Evolutionary conservation across 2,888 invertebrate genomes (phyloP).

Genomic region (Caenorhabditis plicata): DNA sequence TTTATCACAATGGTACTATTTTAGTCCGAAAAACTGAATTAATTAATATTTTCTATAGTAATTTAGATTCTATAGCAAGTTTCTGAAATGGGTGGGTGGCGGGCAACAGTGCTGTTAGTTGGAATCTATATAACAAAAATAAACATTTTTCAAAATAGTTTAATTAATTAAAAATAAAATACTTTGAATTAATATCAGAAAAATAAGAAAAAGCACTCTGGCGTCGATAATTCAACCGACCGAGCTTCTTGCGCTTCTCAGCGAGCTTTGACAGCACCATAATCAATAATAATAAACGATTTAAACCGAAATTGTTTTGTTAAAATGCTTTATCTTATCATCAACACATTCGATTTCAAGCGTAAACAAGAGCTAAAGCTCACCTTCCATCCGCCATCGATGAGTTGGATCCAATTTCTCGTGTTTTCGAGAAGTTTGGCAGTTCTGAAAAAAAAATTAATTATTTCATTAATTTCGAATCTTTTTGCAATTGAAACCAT

Average conservation of each 20-base stretch:
- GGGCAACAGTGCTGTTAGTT: too few relatives aligned
- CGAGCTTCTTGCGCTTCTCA: not conserved
- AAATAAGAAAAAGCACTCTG: slow-evolving; percentile 35
- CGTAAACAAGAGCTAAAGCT: not conserved
- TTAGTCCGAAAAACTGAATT: too few relatives aligned
- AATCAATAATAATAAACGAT: not conserved
- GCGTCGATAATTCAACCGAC: slow-evolving; percentile 17
- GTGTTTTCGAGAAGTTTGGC: not conserved
- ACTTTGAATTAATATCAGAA: slow-evolving; percentile 30
- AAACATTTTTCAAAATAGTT: too few relatives aligned
- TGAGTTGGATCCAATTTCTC: not conserved
- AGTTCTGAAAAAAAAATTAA: slow-evolving; percentile 4
- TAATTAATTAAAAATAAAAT: not conserved
- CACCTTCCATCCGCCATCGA: slow-evolving; percentile 1
- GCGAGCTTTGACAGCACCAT: slow-evolving; percentile 10
- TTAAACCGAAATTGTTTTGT: not conserved
- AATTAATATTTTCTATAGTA: too few relatives aligned
- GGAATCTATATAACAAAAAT: too few relatives aligned
- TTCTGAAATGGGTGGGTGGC: too few relatives aligned
- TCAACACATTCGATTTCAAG: not conserved
- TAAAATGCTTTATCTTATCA: not conserved
- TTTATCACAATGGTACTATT: too few relatives aligned
- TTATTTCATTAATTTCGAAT: not conserved
- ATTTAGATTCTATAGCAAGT: too few relatives aligned
- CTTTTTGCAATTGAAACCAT: not conserved